Evolutionary conservation across 2,797 vertebrate genomes (phyloP), one percentile per base, ranked within the genome.

Genomic region (Anabacerthia variegaticeps): DNA sequence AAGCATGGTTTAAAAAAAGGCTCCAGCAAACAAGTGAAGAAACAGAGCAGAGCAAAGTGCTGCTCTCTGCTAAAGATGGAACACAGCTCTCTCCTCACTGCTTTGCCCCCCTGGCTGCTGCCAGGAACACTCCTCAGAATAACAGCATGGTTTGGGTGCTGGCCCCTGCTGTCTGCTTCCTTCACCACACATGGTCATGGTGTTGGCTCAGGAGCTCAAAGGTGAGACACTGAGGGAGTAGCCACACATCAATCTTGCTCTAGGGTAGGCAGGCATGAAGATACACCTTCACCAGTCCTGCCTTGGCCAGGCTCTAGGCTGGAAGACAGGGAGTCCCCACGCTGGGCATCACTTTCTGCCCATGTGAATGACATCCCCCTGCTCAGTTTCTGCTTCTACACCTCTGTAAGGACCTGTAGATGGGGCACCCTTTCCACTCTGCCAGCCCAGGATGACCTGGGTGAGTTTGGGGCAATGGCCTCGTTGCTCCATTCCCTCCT

Each of bases 1-100:
- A 91, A 73, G 28, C 28, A 46, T n/a, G 17, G 62, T 37, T 78
- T 95, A 72, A 93, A 94, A 97, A 96, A 93, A 91, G 89, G 55
- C 54, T 74, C 76, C 76, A 88, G 72, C 49, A 94, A 89, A 73
- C 88, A 95, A 80, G 59, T 79, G 75, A 65, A 71, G n/a, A 78
- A 88, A 73, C 37, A 76, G 24, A 32, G 59, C 43, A 79, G 67
- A 76, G 54, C 78, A 83, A 67, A 91, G 41, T 77, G 89, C 65
- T 77, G 48, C 81, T 48, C 61, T 89, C 66, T 30, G 34, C 96
- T 89, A 72, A 93, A 88, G 77, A 91, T 78, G 89, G 92, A 91
- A 69, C 20, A 89, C 72, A 73, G 72, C 37, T 81, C 91, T 94
- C 26, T 95, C 23, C 69, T 73, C 49, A 41, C 26, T 56, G 23